Percentiles rank a stretch among this genome's conserved stretches.
Evolutionary conservation across 2,888 invertebrate species (phyloP).

Genomic region (Uloborus plumipes): DNA sequence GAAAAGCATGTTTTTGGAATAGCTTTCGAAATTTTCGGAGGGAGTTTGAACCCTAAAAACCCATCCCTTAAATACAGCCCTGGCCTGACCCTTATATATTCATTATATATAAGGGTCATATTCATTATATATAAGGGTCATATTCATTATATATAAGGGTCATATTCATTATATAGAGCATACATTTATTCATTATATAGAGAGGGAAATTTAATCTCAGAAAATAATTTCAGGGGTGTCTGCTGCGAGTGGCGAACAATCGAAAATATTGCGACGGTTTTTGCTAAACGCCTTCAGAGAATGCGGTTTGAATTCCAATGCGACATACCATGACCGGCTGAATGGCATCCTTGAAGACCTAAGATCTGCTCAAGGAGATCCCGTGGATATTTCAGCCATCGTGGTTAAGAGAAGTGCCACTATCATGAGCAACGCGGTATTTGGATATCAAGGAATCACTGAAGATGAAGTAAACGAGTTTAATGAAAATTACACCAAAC

Average conservation of each 20-base stretch:
- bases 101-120: no score
- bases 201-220: no score
- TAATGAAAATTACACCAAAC: neutral
- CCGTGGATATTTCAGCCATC: neutral
- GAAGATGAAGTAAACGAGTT: neutral
- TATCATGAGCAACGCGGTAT: neutral
- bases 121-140: no score
- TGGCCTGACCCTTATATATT: no score
- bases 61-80: no score
- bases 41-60: no score
- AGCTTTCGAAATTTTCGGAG: no score
- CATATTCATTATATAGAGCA: no score
- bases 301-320: neutral
- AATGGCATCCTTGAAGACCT: conserved; percentile 1
- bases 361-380: neutral
- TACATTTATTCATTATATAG: no score
- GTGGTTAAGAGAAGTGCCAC: neutral
- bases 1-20: no score
- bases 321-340: neutral
- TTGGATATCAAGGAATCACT: conserved; percentile 1
- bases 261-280: conserved; percentile 10
- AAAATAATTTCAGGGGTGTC: conserved; percentile 6
- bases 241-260: conserved; percentile 12
- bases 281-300: conserved; percentile 11
- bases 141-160: no score